Evolutionary conservation across 2,797 vertebrate genomes (phyloP).

Genomic region (Danio albolineatus): DNA sequence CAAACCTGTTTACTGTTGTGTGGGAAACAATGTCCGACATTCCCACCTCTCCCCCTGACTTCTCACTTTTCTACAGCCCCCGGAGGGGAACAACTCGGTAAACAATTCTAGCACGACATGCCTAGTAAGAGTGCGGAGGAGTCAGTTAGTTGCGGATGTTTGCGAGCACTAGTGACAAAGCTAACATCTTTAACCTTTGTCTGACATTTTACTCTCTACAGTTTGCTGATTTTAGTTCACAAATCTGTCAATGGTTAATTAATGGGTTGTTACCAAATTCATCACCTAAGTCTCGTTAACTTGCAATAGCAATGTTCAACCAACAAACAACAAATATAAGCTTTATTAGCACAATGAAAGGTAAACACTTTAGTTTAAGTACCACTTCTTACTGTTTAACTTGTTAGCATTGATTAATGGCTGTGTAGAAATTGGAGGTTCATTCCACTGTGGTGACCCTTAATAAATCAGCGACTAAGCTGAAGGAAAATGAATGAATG

Average conservation of each 20-base stretch:
- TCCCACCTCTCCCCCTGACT: conserved; percentile 64
- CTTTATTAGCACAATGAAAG: too few species aligned
- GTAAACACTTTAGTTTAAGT: too few species aligned
- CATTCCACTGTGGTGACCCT: too few species aligned
- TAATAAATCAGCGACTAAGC: too few species aligned
- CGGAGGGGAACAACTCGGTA: conserved; percentile 61
- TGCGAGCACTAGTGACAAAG: conserved; percentile 8
- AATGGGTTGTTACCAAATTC: not conserved
- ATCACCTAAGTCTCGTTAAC: not conserved
- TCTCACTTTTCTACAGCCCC: conserved; percentile 69
- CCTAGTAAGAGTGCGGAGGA: not conserved
- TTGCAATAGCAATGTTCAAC: too few species aligned
- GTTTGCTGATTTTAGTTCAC: not conserved
- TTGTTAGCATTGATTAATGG: too few species aligned
- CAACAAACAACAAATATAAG: too few species aligned
- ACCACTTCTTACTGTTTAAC: too few species aligned
- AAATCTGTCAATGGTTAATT: not conserved
- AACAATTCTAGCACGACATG: conserved; percentile 45
- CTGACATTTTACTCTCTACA: not conserved
- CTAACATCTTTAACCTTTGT: not conserved
- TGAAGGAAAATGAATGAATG: too few species aligned
- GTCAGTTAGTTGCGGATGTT: conserved; percentile 6
- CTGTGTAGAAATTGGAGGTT: too few species aligned
- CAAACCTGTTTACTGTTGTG: conserved; percentile 74
- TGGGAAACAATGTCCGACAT: conserved; percentile 72